Percentiles rank a stretch among this genome's conserved stretches.
Conservation (phyloP, 2,113 vertebrate species). For the Esox niger region DNA sequence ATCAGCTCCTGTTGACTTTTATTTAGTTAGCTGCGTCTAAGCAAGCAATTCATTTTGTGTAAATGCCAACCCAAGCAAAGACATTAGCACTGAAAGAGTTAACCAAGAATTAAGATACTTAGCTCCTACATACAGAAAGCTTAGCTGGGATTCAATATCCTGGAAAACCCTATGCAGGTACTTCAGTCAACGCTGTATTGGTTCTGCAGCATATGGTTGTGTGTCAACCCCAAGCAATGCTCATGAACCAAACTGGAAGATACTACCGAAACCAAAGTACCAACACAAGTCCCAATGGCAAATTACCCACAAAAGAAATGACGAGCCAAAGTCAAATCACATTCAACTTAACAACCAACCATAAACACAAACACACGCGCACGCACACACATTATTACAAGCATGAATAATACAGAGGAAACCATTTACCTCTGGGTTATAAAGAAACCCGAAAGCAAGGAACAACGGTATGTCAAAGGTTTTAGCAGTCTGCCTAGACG, state of each 20-base stretch:
- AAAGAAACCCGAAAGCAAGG: constrained; percentile 11
- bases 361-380: too few species aligned
- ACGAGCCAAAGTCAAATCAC: neutral
- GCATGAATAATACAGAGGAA: neutral
- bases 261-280: too few species aligned
- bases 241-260: too few species aligned
- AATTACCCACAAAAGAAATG: neutral
- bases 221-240: too few species aligned
- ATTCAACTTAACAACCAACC: constrained; percentile 5
- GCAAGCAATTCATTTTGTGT: constrained; percentile 99
- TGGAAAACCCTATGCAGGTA: neutral
- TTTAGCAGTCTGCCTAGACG: constrained; percentile 21
- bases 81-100: constrained; percentile 84
- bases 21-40: constrained; percentile 99
- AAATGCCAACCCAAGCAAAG: constrained; percentile 93
- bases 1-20: constrained; percentile 97
- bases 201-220: neutral
- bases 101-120: constrained; percentile 76
- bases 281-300: too few species aligned
- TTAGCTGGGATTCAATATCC: neutral
- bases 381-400: constrained; percentile 1
- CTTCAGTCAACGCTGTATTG: neutral
- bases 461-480: constrained; percentile 2
- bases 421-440: constrained; percentile 23
- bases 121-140: neutral